Percentiles rank a stretch among this genome's conserved stretches.
Conservation (phyloP, 2,888 invertebrate genomes). For the Flabesymbios commensalis region DNA sequence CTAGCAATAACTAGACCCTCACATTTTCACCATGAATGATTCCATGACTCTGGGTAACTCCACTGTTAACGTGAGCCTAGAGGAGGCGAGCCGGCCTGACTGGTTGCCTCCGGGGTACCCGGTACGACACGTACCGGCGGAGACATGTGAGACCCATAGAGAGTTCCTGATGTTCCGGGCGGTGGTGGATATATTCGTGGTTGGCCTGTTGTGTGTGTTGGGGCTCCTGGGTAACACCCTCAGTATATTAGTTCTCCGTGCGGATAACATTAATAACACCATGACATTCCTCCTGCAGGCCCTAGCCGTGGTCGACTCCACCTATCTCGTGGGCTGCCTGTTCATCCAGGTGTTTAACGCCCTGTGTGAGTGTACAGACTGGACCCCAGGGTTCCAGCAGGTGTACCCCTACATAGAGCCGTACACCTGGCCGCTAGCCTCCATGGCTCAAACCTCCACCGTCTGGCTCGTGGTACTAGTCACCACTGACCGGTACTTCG, state of each 20-base stretch:
- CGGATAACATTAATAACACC: slow-evolving; percentile 56
- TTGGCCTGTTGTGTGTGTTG: slow-evolving; percentile 59
- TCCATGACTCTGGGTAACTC: no score
- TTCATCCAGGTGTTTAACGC: slow-evolving; percentile 30
- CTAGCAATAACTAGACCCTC: no score
- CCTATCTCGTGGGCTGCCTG: slow-evolving; percentile 28
- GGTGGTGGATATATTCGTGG: slow-evolving; percentile 19
- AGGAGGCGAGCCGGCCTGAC: no score
- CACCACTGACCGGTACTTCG: slow-evolving; percentile 38
- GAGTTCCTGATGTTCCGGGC: slow-evolving; percentile 9
- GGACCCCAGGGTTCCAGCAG: background rate
- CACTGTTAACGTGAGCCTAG: no score
- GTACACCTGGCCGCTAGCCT: slow-evolving; percentile 32
- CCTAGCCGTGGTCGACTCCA: slow-evolving; percentile 34
- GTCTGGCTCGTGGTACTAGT: slow-evolving; percentile 37
- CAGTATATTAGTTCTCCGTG: slow-evolving; percentile 64
- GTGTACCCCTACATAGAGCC: slow-evolving; percentile 21
- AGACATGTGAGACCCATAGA: background rate
- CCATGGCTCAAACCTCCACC: slow-evolving; percentile 35
- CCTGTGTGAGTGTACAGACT: slow-evolving; percentile 23
- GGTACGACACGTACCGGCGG: background rate
- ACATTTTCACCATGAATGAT: no score
- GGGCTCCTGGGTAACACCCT: slow-evolving; percentile 70
- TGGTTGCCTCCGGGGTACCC: no score
- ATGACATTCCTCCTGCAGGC: slow-evolving; percentile 59